These are phyloP conservation scores for Larimichthys crocea DNA, from an alignment of 2,113 vertebrate genomes.

Conservation along the genomic window DNA sequence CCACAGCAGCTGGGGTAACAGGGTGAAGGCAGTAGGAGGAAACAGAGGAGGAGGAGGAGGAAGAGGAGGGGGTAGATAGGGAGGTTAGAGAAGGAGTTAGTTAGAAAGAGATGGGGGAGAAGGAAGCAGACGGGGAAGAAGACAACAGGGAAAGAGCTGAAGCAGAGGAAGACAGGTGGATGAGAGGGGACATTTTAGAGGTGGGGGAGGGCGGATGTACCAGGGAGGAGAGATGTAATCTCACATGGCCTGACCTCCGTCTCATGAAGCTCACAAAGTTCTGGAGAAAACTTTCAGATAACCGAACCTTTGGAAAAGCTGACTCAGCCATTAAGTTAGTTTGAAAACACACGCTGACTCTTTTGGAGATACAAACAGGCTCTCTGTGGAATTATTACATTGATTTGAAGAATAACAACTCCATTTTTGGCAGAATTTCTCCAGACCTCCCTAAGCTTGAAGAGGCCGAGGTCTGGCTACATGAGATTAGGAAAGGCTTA, in stretches of 20 bases:
- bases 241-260: conserved; percentile 58
- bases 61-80: conserved; percentile 14
- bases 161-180: conserved; percentile 3
- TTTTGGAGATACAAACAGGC: background rate
- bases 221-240: conserved; percentile 29
- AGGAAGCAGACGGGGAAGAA: conserved; percentile 13
- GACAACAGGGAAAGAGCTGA: conserved; percentile 26
- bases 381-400: background rate
- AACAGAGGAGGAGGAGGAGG: conserved; percentile 4
- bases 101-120: conserved; percentile 32
- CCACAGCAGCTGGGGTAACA: conserved; percentile 70
- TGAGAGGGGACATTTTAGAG: conserved; percentile 17
- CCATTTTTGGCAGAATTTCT: conserved; percentile 1
- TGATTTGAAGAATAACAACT: background rate
- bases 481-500: conserved; percentile 59
- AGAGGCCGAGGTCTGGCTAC: conserved; percentile 52
- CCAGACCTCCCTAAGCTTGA: conserved; percentile 29
- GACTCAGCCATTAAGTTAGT: background rate
- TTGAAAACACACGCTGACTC: background rate
- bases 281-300: background rate
- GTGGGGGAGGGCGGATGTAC: conserved; percentile 1
- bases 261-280: conserved; percentile 49
- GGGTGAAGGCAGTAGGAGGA: conserved; percentile 55
- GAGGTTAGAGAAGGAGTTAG: conserved; percentile 42
- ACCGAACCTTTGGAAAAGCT: conserved; percentile 6